Evolutionary conservation across 2,113 vertebrate genomes (phyloP), one percentile per base, ranked within the genome.

Genomic region (Phrynocephalus versicolor): DNA sequence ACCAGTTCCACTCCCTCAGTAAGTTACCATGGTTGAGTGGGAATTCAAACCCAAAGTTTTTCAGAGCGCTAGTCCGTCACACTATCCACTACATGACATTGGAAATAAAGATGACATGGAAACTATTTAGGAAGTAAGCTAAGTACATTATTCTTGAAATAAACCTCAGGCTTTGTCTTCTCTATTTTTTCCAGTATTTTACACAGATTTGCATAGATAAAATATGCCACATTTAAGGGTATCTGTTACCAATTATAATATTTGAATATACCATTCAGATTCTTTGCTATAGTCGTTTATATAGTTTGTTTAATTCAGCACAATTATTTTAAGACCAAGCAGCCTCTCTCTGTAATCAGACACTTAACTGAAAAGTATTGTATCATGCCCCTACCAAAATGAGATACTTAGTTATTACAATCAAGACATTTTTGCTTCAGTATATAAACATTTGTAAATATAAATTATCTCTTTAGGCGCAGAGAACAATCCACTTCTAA

Each of bases 361-460:
- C 64, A 74, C 70, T 92, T 88, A 89, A 88, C 71, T 84, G 37
- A 88, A 80, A 90, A 90, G 60, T 79, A 69, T 85, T 9, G 71
- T 72, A 18, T 71, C n/a, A n/a, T 3, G 65, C 19, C n/a, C 25
- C 76, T 67, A 72, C 62, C 85, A 57, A 89, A 88, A 84, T 33
- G 65, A 85, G 84, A 35, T 85, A 12, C 79, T 88, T 88, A 70
- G 55, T 90, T 88, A 37, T 27, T 87, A n/a, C 23, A 84, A 81
- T 89, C 70, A 85, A 65, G 81, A 55, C 90, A 21, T 89, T 90
- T 88, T 89, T 88, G 51, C 3, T 13, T 41, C 67, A 76, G 78
- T 87, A 41, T 82, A 21, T 87, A 81, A 78, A 51, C 80, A 57
- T 87, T 91, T 82, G 19, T 87, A 93, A 91, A 89, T 87, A 91